These are phyloP conservation scores for Melanerpes formicivorus DNA, from an alignment of 2,113 vertebrate species.

Conservation along the genomic window DNA sequence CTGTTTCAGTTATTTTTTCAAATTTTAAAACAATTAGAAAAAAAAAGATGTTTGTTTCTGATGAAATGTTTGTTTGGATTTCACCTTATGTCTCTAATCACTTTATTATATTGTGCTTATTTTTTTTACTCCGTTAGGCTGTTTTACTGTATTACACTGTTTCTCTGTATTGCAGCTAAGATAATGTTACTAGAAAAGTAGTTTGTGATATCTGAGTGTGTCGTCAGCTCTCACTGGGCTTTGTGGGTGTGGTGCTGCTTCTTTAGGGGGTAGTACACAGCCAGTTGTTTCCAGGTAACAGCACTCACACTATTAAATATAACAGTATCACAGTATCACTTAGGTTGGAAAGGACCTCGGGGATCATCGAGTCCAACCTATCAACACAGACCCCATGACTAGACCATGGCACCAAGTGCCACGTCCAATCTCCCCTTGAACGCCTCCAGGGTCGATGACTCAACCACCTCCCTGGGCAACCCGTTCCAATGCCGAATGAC, in stretches of 20 bases:
- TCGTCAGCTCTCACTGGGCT: not conserved
- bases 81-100: not conserved
- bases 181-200: not conserved
- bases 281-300: not conserved
- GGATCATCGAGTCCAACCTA: too few relatives aligned
- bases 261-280: not conserved
- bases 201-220: not conserved
- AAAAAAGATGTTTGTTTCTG: rapidly evolving
- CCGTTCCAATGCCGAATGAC: too few relatives aligned
- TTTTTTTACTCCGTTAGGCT: not conserved
- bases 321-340: too few relatives aligned
- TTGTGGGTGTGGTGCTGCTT: not conserved
- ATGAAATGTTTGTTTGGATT: not conserved
- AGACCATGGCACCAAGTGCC: too few relatives aligned
- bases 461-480: too few relatives aligned
- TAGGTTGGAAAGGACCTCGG: too few relatives aligned
- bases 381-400: too few relatives aligned
- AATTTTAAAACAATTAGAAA: not conserved
- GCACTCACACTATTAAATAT: not conserved
- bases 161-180: not conserved
- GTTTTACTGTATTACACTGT: not conserved
- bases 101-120: not conserved
- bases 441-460: too few relatives aligned
- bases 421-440: too few relatives aligned
- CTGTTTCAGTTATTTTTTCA: not conserved